Evolutionary conservation across 1,140 invertebrate genomes (phyloP).

Genomic region (Cydia strobilella): DNA sequence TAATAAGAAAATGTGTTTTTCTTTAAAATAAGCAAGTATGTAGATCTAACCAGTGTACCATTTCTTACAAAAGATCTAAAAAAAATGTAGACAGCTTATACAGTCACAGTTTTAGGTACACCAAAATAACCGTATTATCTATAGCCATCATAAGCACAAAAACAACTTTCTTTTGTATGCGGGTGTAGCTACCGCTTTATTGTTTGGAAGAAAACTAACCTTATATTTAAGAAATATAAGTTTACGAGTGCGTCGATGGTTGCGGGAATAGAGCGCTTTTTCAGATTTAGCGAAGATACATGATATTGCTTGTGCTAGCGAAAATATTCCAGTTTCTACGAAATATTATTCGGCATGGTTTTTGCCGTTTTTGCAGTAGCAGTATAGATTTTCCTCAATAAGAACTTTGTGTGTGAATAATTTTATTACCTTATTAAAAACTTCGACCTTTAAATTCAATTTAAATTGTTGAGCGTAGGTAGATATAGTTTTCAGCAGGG

Average conservation of each 20-base stretch:
- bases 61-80: too few relatives aligned
- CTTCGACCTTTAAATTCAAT: too few relatives aligned
- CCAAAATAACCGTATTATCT: too few relatives aligned
- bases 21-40: too few relatives aligned
- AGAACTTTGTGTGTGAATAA: neutral
- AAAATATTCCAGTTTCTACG: neutral
- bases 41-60: too few relatives aligned
- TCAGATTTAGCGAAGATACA: slow-evolving; percentile 17
- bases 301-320: slow-evolving; percentile 7
- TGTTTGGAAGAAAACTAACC: neutral
- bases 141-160: neutral
- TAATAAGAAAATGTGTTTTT: too few relatives aligned
- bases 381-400: neutral
- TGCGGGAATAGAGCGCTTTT: slow-evolving; percentile 4
- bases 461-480: neutral
- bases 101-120: too few relatives aligned
- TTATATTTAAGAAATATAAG: slow-evolving; percentile 26
- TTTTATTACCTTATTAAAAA: neutral
- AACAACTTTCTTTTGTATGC: neutral
- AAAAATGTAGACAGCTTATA: too few relatives aligned
- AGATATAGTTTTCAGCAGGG: neutral
- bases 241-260: slow-evolving; percentile 21
- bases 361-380: neutral
- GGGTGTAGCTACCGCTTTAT: neutral
- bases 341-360: neutral